A percentile compares a stretch with the other conserved stretches of the same genome.
phyloP scores from a whole-genome alignment of 2,113 vertebrate species.

The Pimephales promelas region DNA sequence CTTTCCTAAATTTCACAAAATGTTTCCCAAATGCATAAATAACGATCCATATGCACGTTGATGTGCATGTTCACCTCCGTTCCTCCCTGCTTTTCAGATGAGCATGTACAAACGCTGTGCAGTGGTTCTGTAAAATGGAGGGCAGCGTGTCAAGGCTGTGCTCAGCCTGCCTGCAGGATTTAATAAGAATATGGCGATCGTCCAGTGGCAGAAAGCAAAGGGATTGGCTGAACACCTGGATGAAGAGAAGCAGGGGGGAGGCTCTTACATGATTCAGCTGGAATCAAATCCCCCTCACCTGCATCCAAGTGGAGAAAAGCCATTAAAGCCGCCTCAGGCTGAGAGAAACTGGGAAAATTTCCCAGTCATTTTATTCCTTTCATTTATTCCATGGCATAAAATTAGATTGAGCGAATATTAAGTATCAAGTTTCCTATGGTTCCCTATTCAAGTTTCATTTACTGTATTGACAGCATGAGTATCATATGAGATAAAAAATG shows the following conservation, averaged over 20 bases:
- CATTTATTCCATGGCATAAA: slow-evolving; percentile 41
- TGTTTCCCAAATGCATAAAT: not conserved
- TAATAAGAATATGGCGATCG: slow-evolving; percentile 90
- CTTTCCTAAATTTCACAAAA: too few relatives aligned
- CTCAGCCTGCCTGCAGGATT: slow-evolving; percentile 87
- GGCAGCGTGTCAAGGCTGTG: slow-evolving; percentile 62
- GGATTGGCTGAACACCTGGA: slow-evolving; percentile 85
- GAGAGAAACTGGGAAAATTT: slow-evolving; percentile 80
- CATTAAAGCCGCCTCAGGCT: slow-evolving; percentile 87
- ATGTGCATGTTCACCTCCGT: slow-evolving; percentile 27
- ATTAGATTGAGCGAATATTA: slow-evolving; percentile 43
- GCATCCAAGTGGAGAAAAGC: slow-evolving; percentile 82
- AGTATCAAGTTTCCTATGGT: slow-evolving; percentile 44
- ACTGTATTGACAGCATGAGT: slow-evolving; percentile 27
- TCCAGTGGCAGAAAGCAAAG: slow-evolving; percentile 87
- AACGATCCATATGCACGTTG: slow-evolving; percentile 6
- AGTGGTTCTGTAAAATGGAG: slow-evolving; percentile 49
- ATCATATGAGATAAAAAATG: not conserved
- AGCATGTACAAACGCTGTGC: not conserved
- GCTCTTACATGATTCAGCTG: slow-evolving; percentile 56
- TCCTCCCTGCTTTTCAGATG: slow-evolving; percentile 17
- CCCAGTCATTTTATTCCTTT: slow-evolving; percentile 67
- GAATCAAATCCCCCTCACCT: slow-evolving; percentile 84
- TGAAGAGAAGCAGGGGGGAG: slow-evolving; percentile 67
- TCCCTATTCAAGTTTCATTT: slow-evolving; percentile 1